phyloP scores from a whole-genome alignment of 64 coral and sea anemone species.

The Catalaphyllia jardinei region DNA sequence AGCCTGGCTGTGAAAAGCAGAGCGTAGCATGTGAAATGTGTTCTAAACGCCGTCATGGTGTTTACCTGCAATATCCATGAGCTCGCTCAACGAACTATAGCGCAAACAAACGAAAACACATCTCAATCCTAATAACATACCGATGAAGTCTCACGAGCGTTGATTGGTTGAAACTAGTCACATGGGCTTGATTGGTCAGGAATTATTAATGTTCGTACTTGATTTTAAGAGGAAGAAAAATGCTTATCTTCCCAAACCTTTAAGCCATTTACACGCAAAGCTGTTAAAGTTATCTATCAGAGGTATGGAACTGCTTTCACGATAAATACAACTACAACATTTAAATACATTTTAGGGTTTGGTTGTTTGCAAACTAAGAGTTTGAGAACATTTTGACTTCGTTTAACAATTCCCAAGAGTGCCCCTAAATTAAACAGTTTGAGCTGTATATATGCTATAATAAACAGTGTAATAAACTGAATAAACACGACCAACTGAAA shows the following conservation, averaged over 20 bases:
- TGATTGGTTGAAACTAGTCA: background rate
- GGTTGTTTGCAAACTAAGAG: too few relatives aligned
- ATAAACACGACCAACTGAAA: too few relatives aligned
- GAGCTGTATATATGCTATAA: too few relatives aligned
- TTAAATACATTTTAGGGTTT: too few relatives aligned
- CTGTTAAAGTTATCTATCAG: too few relatives aligned
- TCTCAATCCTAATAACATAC: background rate
- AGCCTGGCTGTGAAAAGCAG: background rate
- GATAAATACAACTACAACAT: too few relatives aligned
- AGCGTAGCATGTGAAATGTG: background rate
- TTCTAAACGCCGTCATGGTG: background rate
- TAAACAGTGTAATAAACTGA: too few relatives aligned
- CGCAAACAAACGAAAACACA: background rate
- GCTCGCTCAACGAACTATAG: background rate
- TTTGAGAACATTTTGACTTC: too few relatives aligned
- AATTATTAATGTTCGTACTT: background rate
- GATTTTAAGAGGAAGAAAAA: background rate
- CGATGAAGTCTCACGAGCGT: background rate
- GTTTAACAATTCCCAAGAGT: too few relatives aligned
- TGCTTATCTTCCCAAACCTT: background rate
- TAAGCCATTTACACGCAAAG: background rate
- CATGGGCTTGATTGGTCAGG: background rate
- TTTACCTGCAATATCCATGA: background rate
- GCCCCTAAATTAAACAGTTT: too few relatives aligned
- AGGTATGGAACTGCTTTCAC: too few relatives aligned